Conservation (phyloP, 2,888 invertebrate species). For the Napeogenes sylphis region DNA sequence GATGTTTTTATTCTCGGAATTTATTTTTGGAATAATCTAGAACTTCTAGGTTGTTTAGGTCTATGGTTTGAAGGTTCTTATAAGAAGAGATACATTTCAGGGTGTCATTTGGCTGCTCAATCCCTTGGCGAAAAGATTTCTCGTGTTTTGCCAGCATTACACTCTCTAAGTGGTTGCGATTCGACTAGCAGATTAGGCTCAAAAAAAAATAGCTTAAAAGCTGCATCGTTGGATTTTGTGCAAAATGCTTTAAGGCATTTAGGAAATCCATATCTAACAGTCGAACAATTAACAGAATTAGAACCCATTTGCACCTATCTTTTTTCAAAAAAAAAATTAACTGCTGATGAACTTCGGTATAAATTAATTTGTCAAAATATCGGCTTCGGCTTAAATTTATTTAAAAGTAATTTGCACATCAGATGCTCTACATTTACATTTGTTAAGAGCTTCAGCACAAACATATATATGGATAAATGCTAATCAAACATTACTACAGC, state of each 20-base stretch:
- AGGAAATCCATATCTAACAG: slow-evolving; percentile 28
- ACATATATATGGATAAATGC: too few relatives aligned
- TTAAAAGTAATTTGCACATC: too few relatives aligned
- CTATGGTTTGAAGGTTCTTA: slow-evolving; percentile 7
- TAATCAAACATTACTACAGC: too few relatives aligned
- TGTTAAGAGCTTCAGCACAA: too few relatives aligned
- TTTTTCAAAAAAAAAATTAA: background rate
- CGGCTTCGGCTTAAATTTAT: too few relatives aligned
- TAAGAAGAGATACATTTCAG: slow-evolving; percentile 8
- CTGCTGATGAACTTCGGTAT: too few relatives aligned
- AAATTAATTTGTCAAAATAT: too few relatives aligned
- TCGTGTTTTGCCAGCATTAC: slow-evolving; percentile 37
- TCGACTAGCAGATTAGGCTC: slow-evolving; percentile 30
- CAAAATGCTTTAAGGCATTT: slow-evolving; percentile 27
- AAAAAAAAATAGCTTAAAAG: slow-evolving; percentile 27
- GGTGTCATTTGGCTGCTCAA: slow-evolving; percentile 33
- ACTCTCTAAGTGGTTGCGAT: slow-evolving; percentile 21
- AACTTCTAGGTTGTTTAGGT: slow-evolving; percentile 6
- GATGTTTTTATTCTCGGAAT: background rate
- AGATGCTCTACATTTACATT: too few relatives aligned
- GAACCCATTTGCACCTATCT: slow-evolving; percentile 29
- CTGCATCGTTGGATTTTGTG: slow-evolving; percentile 26
- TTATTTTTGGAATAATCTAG: slow-evolving; percentile 7
- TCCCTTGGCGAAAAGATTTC: slow-evolving; percentile 32
- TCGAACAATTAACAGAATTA: slow-evolving; percentile 29